A percentile compares a stretch with the other conserved stretches of the same genome.
These are phyloP conservation scores for Aurelia sp. DNA, from an alignment of 30 jellyfish, hydroid and myxozoan species.

Conservation along the genomic window DNA sequence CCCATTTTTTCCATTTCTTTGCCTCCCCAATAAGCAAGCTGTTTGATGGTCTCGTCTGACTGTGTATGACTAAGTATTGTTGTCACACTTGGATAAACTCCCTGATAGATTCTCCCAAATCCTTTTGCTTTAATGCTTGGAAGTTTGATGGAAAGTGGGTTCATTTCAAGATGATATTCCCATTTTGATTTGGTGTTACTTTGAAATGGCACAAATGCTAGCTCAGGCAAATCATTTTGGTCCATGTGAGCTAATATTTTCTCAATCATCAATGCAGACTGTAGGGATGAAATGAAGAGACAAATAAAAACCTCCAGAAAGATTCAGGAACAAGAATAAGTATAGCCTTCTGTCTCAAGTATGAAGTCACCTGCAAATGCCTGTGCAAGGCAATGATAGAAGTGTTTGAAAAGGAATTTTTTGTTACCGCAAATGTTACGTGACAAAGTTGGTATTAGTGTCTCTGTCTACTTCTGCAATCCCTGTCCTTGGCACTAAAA, in stretches of 20 bases:
- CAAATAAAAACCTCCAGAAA: not conserved
- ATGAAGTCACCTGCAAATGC: no score
- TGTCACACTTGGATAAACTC: conserved; percentile 74
- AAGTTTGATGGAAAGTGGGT: conserved; percentile 47
- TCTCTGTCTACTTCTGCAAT: no score
- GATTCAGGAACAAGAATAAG: no score
- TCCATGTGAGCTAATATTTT: conserved; percentile 40
- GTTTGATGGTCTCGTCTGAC: conserved; percentile 24
- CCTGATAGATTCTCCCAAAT: conserved; percentile 47
- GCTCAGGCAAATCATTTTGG: conserved; percentile 10
- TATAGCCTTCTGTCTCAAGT: no score
- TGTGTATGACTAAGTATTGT: conserved; percentile 50
- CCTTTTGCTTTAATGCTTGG: not conserved
- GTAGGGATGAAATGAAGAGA: not conserved
- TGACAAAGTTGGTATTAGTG: no score
- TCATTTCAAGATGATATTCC: not conserved
- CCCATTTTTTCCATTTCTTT: conserved; percentile 34
- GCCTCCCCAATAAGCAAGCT: conserved; percentile 50
- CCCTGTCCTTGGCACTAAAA: no score
- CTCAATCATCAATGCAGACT: conserved; percentile 47
- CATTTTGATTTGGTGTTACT: conserved; percentile 3
- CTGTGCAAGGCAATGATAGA: no score
- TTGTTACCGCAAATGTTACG: no score
- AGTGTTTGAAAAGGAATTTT: no score
- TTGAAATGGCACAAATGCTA: conserved; percentile 47